Conservation (phyloP, 2,113 vertebrate genomes). For the Panthera leo region DNA sequence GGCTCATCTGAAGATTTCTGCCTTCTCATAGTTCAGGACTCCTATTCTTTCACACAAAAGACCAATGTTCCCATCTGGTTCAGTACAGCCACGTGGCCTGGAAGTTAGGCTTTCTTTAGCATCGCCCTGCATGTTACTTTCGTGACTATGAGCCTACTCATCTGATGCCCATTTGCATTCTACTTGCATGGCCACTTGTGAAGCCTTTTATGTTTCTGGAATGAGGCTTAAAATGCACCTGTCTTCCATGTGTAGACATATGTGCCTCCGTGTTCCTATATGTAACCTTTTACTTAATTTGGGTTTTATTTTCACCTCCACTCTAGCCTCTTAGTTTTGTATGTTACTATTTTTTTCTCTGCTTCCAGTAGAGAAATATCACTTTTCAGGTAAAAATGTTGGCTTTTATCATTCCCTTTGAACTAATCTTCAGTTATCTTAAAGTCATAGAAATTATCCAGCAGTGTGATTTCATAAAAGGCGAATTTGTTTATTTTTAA, state of each 20-base stretch:
- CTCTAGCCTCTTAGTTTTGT: slow-evolving; percentile 3
- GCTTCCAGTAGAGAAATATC: slow-evolving; percentile 1
- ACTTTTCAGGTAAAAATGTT: slow-evolving; percentile 51
- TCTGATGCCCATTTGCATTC: neutral
- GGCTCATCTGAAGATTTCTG: slow-evolving; percentile 30
- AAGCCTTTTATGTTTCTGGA: neutral
- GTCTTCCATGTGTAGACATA: neutral
- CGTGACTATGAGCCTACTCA: neutral
- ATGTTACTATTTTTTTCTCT: slow-evolving; percentile 13
- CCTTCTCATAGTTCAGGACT: neutral
- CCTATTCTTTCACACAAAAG: slow-evolving; percentile 14
- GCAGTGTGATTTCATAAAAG: slow-evolving; percentile 36
- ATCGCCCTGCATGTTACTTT: slow-evolving; percentile 50
- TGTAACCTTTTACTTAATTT: slow-evolving; percentile 6
- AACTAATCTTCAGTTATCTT: slow-evolving; percentile 30
- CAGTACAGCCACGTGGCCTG: neutral
- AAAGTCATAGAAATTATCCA: slow-evolving; percentile 14
- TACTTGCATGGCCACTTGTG: slow-evolving; percentile 57
- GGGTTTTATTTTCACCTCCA: neutral
- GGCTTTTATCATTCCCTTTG: slow-evolving; percentile 43
- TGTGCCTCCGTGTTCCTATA: neutral
- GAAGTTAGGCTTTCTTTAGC: neutral
- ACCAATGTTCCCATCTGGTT: neutral
- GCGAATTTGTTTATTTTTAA: slow-evolving; percentile 33
- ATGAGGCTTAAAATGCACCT: slow-evolving; percentile 21